These are phyloP conservation scores for Leptura quadrifasciata DNA, from an alignment of 2,888 invertebrate species.

Conservation along the genomic window DNA sequence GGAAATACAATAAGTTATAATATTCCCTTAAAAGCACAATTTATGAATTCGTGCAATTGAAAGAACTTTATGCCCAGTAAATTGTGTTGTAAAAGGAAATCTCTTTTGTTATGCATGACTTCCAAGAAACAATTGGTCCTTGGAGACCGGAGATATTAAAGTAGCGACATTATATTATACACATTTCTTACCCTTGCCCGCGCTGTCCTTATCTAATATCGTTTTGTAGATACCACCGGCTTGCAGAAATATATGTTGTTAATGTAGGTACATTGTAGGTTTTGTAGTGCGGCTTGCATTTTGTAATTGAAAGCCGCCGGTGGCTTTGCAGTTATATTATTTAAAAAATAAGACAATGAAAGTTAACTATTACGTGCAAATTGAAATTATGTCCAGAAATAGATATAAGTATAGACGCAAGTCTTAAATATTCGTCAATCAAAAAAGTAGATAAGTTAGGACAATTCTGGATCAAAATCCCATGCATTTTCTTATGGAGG, in stretches of 20 bases:
- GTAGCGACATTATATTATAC: constrained; percentile 47
- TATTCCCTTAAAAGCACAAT: neutral
- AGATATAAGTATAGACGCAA: too few species aligned
- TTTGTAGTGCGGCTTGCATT: neutral
- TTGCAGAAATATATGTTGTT: constrained; percentile 7
- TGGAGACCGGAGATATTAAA: constrained; percentile 55
- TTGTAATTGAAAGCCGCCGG: neutral
- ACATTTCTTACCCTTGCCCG: constrained; percentile 47
- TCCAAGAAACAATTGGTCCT: constrained; percentile 54
- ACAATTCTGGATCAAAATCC: too few species aligned
- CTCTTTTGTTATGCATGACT: constrained; percentile 54
- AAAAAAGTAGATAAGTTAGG: too few species aligned
- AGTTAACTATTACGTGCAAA: neutral
- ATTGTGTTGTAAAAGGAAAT: constrained; percentile 36
- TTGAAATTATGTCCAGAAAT: neutral
- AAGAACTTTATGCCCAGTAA: constrained; percentile 7
- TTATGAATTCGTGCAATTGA: constrained; percentile 23
- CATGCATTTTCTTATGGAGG: too few species aligned
- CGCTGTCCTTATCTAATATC: constrained; percentile 54
- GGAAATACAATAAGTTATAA: neutral
- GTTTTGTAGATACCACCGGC: constrained; percentile 49
- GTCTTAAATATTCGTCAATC: too few species aligned
- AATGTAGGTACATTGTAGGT: neutral
- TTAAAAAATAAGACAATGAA: neutral
- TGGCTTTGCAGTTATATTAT: neutral